Conservation (phyloP, 2,113 vertebrate species). For the Nematolebias whitei region DNA sequence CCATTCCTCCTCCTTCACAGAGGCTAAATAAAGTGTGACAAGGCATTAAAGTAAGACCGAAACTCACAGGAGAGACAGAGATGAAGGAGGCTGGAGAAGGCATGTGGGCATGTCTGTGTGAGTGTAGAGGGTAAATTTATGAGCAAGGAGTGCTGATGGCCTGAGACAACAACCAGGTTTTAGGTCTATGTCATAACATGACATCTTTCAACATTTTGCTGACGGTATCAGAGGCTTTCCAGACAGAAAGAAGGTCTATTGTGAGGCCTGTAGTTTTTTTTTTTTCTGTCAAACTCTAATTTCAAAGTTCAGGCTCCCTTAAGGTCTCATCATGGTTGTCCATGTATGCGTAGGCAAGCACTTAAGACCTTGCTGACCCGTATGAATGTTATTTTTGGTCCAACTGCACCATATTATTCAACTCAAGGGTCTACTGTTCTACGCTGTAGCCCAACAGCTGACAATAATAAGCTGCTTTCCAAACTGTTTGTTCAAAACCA, state of each 20-base stretch:
- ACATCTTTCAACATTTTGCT: constrained; percentile 30
- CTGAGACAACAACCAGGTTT: constrained; percentile 39
- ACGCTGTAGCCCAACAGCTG: too few species aligned
- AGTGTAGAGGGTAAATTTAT: constrained; percentile 26
- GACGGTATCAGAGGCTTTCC: not conserved
- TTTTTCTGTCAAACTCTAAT: not conserved
- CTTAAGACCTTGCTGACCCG: not conserved
- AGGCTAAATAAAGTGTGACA: constrained; percentile 65
- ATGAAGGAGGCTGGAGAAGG: constrained; percentile 17
- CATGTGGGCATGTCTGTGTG: constrained; percentile 9
- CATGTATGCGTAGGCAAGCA: not conserved
- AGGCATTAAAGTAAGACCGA: constrained; percentile 56
- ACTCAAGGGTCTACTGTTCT: too few species aligned
- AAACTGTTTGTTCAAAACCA: too few species aligned
- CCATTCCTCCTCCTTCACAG: constrained; percentile 36
- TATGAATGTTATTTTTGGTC: not conserved
- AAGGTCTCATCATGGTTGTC: not conserved
- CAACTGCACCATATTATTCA: too few species aligned
- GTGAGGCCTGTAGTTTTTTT: not conserved
- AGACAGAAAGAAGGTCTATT: not conserved
- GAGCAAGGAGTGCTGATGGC: constrained; percentile 20
- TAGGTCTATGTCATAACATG: constrained; percentile 21
- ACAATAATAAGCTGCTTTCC: too few species aligned
- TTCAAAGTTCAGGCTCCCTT: not conserved
- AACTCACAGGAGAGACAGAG: constrained; percentile 24